Evolutionary conservation across 2,797 vertebrate species (phyloP).

Genomic region (Muscicapa striata): DNA sequence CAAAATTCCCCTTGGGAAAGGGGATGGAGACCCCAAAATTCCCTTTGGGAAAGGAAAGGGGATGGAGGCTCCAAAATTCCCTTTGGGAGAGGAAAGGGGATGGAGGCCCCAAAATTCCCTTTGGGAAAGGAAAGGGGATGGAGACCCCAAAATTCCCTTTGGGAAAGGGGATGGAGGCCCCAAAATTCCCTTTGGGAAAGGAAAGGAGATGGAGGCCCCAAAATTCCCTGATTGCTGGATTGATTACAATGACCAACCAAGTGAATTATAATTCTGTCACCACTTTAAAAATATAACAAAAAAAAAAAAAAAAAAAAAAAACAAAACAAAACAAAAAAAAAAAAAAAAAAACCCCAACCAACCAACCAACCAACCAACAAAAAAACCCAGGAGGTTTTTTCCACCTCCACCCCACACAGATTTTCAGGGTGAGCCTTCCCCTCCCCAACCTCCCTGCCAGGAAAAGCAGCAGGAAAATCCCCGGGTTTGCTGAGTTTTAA

Average conservation of each 20-base stretch:
- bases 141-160: neutral
- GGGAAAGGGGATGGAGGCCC: neutral
- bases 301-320: no score
- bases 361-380: no score
- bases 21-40: no score
- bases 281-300: neutral
- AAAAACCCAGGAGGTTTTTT: neutral
- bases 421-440: neutral
- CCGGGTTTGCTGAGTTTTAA: neutral
- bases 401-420: neutral
- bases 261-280: neutral
- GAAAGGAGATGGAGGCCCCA: no score
- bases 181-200: no score
- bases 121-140: neutral
- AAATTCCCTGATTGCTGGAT: no score
- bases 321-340: no score
- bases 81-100: neutral
- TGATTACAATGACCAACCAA: neutral
- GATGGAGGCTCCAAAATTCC: no score
- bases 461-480: neutral
- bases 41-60: no score
- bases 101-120: neutral
- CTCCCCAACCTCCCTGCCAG: neutral
- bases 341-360: no score
- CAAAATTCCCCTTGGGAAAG: no score